Evolutionary conservation across 1,140 invertebrate species (phyloP).

Genomic region (Bombyx mori): DNA sequence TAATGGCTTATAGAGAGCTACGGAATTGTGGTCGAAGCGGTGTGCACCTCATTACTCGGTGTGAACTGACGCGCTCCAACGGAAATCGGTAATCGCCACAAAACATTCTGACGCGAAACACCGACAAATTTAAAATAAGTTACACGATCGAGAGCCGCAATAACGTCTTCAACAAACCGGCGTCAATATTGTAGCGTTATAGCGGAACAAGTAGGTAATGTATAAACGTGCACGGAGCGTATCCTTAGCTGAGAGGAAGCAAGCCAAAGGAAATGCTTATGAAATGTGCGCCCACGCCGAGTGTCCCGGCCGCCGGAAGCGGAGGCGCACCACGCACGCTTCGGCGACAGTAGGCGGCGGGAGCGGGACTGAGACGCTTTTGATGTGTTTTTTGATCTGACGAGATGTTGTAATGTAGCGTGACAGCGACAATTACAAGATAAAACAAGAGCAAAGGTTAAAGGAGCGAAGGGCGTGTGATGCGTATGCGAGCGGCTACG

Average conservation of each 20-base stretch:
- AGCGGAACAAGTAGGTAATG: not conserved
- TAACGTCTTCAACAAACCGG: no score
- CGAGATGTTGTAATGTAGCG: not conserved
- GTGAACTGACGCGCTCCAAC: constrained; percentile 8
- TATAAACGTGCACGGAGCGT: constrained; percentile 15
- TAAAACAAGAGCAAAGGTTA: constrained; percentile 22
- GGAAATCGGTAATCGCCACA: constrained; percentile 21
- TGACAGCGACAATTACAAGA: not conserved
- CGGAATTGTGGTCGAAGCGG: constrained; percentile 27
- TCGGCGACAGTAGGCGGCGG: constrained; percentile 30
- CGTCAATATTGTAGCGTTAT: no score
- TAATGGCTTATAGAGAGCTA: constrained; percentile 62
- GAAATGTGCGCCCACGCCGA: constrained; percentile 47
- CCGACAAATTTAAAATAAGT: no score
- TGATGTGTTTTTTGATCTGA: not conserved
- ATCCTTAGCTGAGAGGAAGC: constrained; percentile 37
- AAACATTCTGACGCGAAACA: no score
- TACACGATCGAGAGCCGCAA: no score
- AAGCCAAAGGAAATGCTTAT: constrained; percentile 50
- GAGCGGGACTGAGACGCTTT: constrained; percentile 18
- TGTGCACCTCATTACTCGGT: constrained; percentile 11
- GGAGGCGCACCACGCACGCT: constrained; percentile 41
- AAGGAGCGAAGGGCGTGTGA: constrained; percentile 27
- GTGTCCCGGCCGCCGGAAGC: constrained; percentile 41
- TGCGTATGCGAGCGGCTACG: constrained; percentile 27